A percentile compares a stretch with the other conserved stretches of the same genome.
These are phyloP conservation scores for Chaetodon trifasciatus DNA, from an alignment of 2,797 vertebrate species.

Conservation along the genomic window DNA sequence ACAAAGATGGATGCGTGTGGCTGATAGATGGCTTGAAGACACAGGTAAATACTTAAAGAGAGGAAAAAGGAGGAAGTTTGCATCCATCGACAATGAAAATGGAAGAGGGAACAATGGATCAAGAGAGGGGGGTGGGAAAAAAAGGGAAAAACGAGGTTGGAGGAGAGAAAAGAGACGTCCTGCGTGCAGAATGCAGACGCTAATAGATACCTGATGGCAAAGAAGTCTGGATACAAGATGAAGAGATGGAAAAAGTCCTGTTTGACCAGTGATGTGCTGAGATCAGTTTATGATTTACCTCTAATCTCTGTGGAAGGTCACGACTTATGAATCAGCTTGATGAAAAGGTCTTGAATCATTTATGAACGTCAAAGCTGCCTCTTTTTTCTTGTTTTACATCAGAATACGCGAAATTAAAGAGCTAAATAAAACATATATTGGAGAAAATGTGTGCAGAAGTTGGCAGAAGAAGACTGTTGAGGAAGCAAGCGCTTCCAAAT, in stretches of 20 bases:
- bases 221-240: not conserved
- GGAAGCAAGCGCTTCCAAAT: not conserved
- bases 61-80: slow-evolving; percentile 13
- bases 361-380: not conserved
- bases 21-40: slow-evolving; percentile 59
- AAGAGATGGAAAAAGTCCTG: not conserved
- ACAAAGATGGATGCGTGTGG: slow-evolving; percentile 34
- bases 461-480: not conserved
- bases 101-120: slow-evolving; percentile 32
- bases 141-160: not conserved
- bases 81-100: slow-evolving; percentile 45
- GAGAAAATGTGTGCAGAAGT: not conserved
- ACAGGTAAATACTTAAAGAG: slow-evolving; percentile 58
- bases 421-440: not conserved
- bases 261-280: not conserved
- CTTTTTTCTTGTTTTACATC: slow-evolving; percentile 1
- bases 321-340: slow-evolving; percentile 23
- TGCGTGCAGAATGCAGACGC: slow-evolving; percentile 21
- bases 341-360: slow-evolving; percentile 11
- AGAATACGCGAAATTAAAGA: not conserved
- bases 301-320: slow-evolving; percentile 44
- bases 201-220: slow-evolving; percentile 7
- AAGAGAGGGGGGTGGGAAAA: slow-evolving; percentile 8
- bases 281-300: slow-evolving; percentile 33
- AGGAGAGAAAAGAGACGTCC: not conserved